Evolutionary conservation across 2,113 vertebrate genomes (phyloP).

Genomic region (Typhlomys cinereus): DNA sequence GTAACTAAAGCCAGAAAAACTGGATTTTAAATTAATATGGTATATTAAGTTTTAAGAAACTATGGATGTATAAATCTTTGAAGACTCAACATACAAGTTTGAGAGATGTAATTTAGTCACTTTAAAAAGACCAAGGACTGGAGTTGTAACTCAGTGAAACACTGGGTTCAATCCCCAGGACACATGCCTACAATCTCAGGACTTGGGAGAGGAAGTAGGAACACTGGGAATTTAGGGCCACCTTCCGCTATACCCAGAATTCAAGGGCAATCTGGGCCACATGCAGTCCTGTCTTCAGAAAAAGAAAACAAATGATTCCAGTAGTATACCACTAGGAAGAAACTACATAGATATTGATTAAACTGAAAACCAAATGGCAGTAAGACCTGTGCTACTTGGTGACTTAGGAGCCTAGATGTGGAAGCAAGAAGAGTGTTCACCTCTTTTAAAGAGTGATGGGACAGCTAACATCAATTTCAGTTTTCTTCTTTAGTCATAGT

Average conservation of each 20-base stretch:
- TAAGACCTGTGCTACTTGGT: background rate
- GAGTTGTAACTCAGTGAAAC: background rate
- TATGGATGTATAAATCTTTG: no score
- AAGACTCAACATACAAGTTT: background rate
- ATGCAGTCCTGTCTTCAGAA: background rate
- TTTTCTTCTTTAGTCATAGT: conserved; percentile 15
- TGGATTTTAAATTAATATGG: background rate
- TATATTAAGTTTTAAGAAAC: no score
- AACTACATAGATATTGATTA: background rate
- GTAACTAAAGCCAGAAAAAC: background rate
- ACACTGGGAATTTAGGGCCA: background rate
- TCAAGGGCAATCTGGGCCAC: background rate
- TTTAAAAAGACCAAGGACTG: background rate
- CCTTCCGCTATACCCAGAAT: background rate
- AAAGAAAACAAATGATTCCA: background rate
- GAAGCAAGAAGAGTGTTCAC: background rate
- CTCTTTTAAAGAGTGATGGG: background rate
- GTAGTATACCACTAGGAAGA: background rate
- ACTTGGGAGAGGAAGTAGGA: background rate
- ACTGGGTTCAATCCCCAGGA: background rate
- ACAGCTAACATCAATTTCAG: background rate
- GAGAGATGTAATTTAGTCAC: background rate
- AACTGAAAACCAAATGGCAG: background rate
- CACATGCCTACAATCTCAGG: background rate
- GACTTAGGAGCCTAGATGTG: background rate